Conservation (phyloP, 2,113 vertebrate species). For the Tachysurus vachellii region DNA sequence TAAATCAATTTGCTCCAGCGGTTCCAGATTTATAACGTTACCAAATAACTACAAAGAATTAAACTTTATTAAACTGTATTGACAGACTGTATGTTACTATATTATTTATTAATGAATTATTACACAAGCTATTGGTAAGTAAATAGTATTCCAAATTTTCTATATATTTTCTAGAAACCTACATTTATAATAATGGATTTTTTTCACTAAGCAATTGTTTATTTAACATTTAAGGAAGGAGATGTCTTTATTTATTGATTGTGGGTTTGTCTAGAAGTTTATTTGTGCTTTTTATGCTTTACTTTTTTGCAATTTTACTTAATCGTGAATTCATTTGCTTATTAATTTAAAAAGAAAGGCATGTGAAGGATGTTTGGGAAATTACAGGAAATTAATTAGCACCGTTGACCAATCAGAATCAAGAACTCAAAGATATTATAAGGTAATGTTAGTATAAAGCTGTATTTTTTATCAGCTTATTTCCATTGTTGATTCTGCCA, state of each 20-base stretch:
- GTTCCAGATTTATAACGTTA: not conserved
- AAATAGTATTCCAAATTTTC: too few relatives aligned
- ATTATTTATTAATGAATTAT: not conserved
- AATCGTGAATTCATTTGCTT: too few relatives aligned
- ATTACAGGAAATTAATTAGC: not conserved
- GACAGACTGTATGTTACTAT: not conserved
- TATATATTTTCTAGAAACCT: not conserved
- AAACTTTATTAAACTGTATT: not conserved
- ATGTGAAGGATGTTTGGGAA: not conserved
- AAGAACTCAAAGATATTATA: not conserved
- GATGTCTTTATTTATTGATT: too few relatives aligned
- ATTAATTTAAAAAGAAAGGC: too few relatives aligned
- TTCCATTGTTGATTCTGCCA: not conserved
- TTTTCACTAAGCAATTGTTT: not conserved
- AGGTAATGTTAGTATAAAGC: not conserved
- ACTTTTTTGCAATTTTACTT: too few relatives aligned
- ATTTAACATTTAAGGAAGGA: not conserved
- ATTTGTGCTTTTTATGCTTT: too few relatives aligned
- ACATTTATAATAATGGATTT: not conserved
- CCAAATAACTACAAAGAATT: not conserved
- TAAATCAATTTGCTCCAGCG: not conserved
- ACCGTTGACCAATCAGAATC: not conserved
- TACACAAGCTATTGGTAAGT: not conserved
- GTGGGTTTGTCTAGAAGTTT: too few relatives aligned
- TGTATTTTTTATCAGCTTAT: not conserved